A percentile compares a stretch with the other conserved stretches of the same genome.
phyloP scores from a whole-genome alignment of 2,888 invertebrate genomes.

The Epistrophe grossulariae region DNA sequence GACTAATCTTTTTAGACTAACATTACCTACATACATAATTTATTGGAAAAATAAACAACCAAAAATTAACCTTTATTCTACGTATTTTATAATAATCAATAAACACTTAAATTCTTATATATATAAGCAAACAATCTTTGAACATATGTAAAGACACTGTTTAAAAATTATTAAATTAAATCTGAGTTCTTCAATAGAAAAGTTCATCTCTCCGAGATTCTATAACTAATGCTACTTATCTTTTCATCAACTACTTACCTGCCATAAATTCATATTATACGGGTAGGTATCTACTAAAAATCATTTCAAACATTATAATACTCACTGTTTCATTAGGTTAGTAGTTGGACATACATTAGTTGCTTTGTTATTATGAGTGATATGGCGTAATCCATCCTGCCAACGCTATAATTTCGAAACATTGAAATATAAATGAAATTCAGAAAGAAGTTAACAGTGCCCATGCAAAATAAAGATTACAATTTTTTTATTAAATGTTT shows the following conservation, averaged over 20 bases:
- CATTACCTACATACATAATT: too few relatives aligned
- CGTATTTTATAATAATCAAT: too few relatives aligned
- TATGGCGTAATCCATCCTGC: constrained; percentile 94
- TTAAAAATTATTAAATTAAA: too few relatives aligned
- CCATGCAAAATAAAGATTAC: constrained; percentile 48
- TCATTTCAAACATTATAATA: constrained; percentile 79
- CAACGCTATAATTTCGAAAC: constrained; percentile 88
- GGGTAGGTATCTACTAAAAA: neutral
- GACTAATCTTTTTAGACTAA: too few relatives aligned
- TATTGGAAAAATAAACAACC: too few relatives aligned
- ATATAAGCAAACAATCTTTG: too few relatives aligned
- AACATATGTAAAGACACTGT: too few relatives aligned
- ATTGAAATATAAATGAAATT: constrained; percentile 39
- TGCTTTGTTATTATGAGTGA: constrained; percentile 98
- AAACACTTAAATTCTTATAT: too few relatives aligned
- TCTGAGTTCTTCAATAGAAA: too few relatives aligned
- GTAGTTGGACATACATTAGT: constrained; percentile 98
- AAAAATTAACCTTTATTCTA: too few relatives aligned
- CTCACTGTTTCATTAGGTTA: constrained; percentile 99
- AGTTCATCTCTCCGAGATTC: too few relatives aligned
- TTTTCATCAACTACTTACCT: constrained; percentile 29
- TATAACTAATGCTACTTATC: too few relatives aligned
- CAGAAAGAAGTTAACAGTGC: constrained; percentile 48
- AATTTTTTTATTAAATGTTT: neutral
- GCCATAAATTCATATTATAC: neutral